phyloP scores from a whole-genome alignment of 2,888 invertebrate genomes.

The Asteroscopus sphinx region DNA sequence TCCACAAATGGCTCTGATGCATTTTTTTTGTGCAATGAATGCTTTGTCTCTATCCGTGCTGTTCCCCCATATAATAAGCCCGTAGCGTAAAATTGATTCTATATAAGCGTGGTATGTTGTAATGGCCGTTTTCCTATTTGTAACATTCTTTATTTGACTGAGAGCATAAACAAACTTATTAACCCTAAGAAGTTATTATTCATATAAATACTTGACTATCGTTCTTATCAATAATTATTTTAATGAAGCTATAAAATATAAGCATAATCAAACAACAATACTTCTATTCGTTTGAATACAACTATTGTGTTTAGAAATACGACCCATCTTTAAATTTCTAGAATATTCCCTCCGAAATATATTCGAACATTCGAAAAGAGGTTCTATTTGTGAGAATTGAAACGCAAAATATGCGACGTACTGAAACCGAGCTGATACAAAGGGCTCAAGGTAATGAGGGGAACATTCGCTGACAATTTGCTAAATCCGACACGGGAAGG shows the following conservation, averaged over 20 bases:
- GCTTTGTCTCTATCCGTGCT: too few species aligned
- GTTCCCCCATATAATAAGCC: too few species aligned
- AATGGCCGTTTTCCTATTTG: too few species aligned
- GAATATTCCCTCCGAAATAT: not conserved
- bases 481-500: constrained; percentile 14
- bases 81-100: too few species aligned
- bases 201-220: too few species aligned
- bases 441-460: constrained; percentile 40
- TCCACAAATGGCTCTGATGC: too few species aligned
- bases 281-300: not conserved
- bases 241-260: not conserved
- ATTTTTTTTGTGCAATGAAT: too few species aligned
- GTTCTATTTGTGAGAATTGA: constrained; percentile 24
- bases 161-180: too few species aligned
- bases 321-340: not conserved
- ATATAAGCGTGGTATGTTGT: too few species aligned
- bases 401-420: constrained; percentile 27
- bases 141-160: too few species aligned
- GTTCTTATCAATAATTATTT: not conserved
- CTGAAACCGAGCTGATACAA: constrained; percentile 27
- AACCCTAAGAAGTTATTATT: too few species aligned
- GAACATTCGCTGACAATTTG: constrained; percentile 36
- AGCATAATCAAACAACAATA: constrained; percentile 15
- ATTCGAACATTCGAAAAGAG: constrained; percentile 1
- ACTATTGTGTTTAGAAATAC: too few species aligned